These are phyloP conservation scores for Willowsia nigromaculata DNA, from an alignment of 2,888 invertebrate genomes.

Conservation along the genomic window DNA sequence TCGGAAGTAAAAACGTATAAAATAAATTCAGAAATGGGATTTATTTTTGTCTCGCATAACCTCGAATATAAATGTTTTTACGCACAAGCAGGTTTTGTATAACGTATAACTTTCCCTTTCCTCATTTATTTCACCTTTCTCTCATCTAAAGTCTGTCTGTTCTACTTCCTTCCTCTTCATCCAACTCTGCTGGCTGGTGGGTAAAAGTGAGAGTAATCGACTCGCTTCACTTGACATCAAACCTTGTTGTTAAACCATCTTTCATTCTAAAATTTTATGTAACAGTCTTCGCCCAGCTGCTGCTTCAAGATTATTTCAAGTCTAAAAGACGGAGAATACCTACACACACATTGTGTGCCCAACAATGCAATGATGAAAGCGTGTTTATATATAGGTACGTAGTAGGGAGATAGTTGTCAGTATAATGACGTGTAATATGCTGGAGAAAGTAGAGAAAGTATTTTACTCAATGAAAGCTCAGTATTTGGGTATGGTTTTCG, in stretches of 20 bases:
- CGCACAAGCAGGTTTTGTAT: conserved; percentile 9
- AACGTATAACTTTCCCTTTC: not conserved
- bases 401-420: no score
- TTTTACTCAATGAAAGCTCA: not conserved
- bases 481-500: conserved; percentile 11
- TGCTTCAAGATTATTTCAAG: conserved; percentile 23
- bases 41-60: not conserved
- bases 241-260: conserved; percentile 29
- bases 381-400: no score
- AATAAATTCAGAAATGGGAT: not conserved
- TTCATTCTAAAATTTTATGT: conserved; percentile 31
- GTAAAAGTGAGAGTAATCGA: not conserved
- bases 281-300: not conserved
- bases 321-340: conserved; percentile 7
- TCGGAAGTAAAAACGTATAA: no score
- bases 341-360: not conserved
- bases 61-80: not conserved
- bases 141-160: not conserved
- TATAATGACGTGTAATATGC: no score
- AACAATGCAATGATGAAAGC: no score
- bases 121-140: conserved; percentile 27
- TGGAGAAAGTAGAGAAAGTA: not conserved
- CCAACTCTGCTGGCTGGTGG: not conserved
- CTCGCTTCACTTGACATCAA: conserved; percentile 27
- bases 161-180: not conserved